phyloP scores from a whole-genome alignment of 2,888 invertebrate species.

The Xanthostigma xanthostigma region DNA sequence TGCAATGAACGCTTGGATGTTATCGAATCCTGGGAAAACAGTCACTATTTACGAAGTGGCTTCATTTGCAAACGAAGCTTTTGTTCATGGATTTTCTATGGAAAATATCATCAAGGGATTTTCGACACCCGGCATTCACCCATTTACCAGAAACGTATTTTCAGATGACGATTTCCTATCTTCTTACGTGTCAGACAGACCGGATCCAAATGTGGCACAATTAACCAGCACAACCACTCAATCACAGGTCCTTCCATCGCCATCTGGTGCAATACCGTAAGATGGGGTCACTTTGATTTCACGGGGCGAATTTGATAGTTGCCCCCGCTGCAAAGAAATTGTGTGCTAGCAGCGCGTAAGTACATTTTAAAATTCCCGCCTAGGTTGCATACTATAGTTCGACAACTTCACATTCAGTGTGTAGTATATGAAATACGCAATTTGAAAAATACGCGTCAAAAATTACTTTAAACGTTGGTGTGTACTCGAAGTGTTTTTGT shows the following conservation, averaged over 20 bases:
- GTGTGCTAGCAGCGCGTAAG: too few species aligned
- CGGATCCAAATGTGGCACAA: not conserved
- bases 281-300: too few species aligned
- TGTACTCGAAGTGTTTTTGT: too few species aligned
- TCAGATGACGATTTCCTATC: conserved; percentile 9
- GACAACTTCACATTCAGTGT: too few species aligned
- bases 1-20: conserved; percentile 19
- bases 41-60: conserved; percentile 20
- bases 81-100: conserved; percentile 13
- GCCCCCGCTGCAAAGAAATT: too few species aligned
- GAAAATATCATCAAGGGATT: conserved; percentile 17
- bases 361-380: too few species aligned
- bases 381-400: too few species aligned
- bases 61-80: conserved; percentile 12
- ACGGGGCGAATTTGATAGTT: too few species aligned
- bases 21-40: conserved; percentile 18
- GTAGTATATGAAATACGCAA: too few species aligned
- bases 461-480: too few species aligned
- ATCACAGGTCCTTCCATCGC: conserved; percentile 2
- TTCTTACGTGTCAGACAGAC: conserved; percentile 7
- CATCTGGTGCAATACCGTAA: conserved; percentile 3
- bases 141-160: conserved; percentile 10
- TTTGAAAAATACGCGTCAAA: too few species aligned
- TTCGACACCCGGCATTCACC: conserved; percentile 14
- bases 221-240: too few species aligned